These are phyloP conservation scores for Unio delphinus DNA, from an alignment of 2,888 invertebrate species.

Conservation along the genomic window DNA sequence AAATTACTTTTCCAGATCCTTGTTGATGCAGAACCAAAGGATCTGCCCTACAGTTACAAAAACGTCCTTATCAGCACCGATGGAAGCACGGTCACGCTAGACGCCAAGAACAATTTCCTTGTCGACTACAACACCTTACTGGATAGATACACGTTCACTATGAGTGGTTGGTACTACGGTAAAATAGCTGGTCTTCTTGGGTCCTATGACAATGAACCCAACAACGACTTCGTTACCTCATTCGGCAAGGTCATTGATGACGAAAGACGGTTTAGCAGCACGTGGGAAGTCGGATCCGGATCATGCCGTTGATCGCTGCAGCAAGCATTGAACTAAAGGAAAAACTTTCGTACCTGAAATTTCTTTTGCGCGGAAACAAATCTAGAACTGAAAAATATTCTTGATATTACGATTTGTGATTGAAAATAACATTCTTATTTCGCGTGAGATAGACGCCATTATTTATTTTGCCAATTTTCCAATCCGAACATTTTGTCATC, in stretches of 20 bases:
- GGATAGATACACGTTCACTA: constrained; percentile 73
- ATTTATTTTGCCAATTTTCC: no score
- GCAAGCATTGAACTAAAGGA: no score
- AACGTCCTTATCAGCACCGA: constrained; percentile 64
- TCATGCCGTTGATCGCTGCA: constrained; percentile 26
- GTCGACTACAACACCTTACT: constrained; percentile 69
- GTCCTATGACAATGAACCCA: constrained; percentile 90
- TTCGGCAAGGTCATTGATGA: constrained; percentile 74
- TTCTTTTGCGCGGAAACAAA: no score
- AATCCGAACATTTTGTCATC: no score
- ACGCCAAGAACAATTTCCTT: constrained; percentile 73
- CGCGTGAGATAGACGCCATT: no score
- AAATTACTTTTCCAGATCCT: constrained; percentile 31
- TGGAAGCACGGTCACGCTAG: constrained; percentile 65
- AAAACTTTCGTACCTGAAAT: no score
- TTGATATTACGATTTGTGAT: no score
- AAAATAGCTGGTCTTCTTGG: constrained; percentile 90
- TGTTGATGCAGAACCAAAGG: constrained; percentile 78
- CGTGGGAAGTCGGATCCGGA: constrained; percentile 75
- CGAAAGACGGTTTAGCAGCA: constrained; percentile 81
- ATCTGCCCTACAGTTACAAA: constrained; percentile 77
- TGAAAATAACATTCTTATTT: no score
- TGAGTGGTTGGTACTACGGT: constrained; percentile 91
- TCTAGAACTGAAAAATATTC: no score
- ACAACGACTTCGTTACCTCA: constrained; percentile 83